These are phyloP conservation scores for Myoxocephalus aenaeus DNA, from an alignment of 2,797 vertebrate species.

Conservation along the genomic window DNA sequence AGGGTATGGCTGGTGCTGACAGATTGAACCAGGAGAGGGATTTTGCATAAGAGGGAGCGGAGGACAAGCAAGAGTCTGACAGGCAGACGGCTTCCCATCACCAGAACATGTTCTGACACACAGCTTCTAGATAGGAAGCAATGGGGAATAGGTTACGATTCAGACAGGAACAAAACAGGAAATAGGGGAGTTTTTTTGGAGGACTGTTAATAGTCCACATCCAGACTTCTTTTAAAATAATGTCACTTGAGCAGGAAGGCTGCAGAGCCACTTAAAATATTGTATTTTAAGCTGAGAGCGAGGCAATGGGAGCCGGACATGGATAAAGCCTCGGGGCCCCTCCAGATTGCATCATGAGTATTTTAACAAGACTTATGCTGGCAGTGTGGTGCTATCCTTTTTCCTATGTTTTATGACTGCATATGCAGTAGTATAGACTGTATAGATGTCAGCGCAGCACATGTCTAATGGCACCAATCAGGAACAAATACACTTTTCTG, in stretches of 20 bases:
- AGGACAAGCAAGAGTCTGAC: constrained; percentile 59
- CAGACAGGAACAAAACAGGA: constrained; percentile 31
- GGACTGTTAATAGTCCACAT: constrained; percentile 30
- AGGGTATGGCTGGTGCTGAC: constrained; percentile 68
- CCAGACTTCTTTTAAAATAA: not conserved
- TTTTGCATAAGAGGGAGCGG: constrained; percentile 33
- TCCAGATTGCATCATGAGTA: constrained; percentile 1
- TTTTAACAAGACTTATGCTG: constrained; percentile 13
- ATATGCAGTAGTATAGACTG: not conserved
- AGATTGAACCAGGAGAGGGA: constrained; percentile 52
- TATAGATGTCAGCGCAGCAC: not conserved
- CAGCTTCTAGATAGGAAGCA: constrained; percentile 55
- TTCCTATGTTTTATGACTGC: not conserved
- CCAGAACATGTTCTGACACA: constrained; percentile 72
- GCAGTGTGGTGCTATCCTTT: not conserved
- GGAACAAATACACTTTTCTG: not conserved
- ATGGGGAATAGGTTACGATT: constrained; percentile 11
- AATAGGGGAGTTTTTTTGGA: not conserved
- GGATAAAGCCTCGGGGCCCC: not conserved
- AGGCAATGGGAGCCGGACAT: not conserved
- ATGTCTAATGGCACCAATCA: constrained; percentile 1
- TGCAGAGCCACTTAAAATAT: not conserved
- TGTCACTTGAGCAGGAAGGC: not conserved
- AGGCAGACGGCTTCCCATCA: constrained; percentile 55
- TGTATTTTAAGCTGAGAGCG: constrained; percentile 2